These are phyloP conservation scores for Cebus imitator DNA, from an alignment of 2,113 vertebrate species.

Conservation along the genomic window DNA sequence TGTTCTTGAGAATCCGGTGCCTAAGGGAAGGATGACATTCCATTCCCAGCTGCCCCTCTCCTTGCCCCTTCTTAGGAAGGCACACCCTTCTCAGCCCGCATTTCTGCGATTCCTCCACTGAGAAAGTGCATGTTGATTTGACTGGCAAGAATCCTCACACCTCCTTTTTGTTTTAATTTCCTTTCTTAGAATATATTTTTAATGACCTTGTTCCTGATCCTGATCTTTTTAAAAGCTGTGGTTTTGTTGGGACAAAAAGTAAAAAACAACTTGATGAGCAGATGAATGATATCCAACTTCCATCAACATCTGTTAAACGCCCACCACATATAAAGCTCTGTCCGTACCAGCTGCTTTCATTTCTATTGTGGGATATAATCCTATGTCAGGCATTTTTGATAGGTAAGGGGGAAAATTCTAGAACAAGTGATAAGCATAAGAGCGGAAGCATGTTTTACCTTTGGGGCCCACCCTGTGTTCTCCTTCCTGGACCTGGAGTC, in stretches of 20 bases:
- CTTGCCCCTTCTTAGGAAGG: not conserved
- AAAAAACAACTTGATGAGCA: not conserved
- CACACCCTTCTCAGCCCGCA: slow-evolving; percentile 15
- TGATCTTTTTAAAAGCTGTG: not conserved
- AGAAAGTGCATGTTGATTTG: slow-evolving; percentile 31
- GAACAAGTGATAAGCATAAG: not conserved
- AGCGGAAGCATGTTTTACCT: not conserved
- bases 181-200: slow-evolving; percentile 16
- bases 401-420: not conserved
- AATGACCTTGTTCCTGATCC: not conserved
- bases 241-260: not conserved
- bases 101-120: slow-evolving; percentile 55
- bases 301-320: not conserved
- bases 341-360: slow-evolving; percentile 29
- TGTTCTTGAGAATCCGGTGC: not conserved
- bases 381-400: not conserved
- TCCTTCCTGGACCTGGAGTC: not conserved
- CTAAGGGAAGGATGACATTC: not conserved
- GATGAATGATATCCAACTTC: not conserved
- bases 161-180: slow-evolving; percentile 61
- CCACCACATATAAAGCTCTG: not conserved
- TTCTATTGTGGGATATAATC: not conserved
- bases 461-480: not conserved
- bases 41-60: not conserved
- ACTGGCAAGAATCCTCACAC: not conserved